Evolutionary conservation across 2,888 invertebrate genomes (phyloP).

Genomic region (Aphodius granarius): DNA sequence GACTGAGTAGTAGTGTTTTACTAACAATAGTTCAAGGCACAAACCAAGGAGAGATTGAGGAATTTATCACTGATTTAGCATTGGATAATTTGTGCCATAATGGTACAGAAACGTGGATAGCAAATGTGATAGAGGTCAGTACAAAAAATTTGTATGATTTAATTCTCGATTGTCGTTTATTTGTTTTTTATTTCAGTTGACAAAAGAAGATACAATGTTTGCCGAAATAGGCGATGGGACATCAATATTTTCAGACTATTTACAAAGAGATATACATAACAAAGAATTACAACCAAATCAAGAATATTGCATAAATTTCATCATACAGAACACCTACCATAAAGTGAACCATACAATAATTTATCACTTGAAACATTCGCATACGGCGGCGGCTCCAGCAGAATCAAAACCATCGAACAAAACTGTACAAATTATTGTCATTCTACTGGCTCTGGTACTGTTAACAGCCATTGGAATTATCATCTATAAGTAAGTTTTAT

Average conservation of each 20-base stretch:
- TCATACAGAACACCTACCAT: constrained; percentile 43
- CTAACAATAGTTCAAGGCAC: constrained; percentile 45
- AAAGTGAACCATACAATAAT: constrained; percentile 44
- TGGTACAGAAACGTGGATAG: constrained; percentile 47
- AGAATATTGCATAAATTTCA: constrained; percentile 48
- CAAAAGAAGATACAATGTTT: constrained; percentile 28
- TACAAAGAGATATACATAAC: constrained; percentile 28
- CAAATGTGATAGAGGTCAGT: constrained; percentile 40
- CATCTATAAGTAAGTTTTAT: constrained; percentile 28
- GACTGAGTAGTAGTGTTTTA: constrained; percentile 42
- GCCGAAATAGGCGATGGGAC: constrained; percentile 26
- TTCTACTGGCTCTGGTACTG: background rate
- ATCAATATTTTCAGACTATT: constrained; percentile 11
- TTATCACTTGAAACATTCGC: constrained; percentile 41
- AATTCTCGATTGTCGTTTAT: too few species aligned
- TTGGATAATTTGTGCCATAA: constrained; percentile 43
- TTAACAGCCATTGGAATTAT: constrained; percentile 8
- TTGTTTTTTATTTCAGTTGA: constrained; percentile 10
- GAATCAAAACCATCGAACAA: background rate
- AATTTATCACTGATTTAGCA: constrained; percentile 36
- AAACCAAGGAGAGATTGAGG: constrained; percentile 30
- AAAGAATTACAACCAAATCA: constrained; percentile 39
- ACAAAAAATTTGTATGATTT: background rate
- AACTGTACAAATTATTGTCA: background rate
- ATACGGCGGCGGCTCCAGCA: constrained; percentile 13